Percentiles rank a stretch among this genome's conserved stretches.
These are phyloP conservation scores for Zhengitettix transpicula DNA, from an alignment of 2,888 invertebrate species.

Conservation along the genomic window DNA sequence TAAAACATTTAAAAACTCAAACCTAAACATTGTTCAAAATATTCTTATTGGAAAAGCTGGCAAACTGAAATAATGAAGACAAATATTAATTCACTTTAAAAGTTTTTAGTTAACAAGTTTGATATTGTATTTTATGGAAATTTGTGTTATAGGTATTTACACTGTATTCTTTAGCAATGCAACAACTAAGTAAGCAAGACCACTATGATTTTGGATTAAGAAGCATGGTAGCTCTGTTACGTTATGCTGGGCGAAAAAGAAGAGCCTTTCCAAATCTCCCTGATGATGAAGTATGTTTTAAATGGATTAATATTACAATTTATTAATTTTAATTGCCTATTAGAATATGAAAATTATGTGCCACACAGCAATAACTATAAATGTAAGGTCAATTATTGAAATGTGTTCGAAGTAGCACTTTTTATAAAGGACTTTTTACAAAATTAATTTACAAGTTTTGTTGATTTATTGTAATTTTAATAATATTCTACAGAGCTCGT, in stretches of 20 bases:
- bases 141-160: constrained; percentile 45
- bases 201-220: constrained; percentile 85
- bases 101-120: not conserved
- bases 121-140: not conserved
- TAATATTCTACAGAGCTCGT: no score
- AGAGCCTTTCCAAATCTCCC: constrained; percentile 47
- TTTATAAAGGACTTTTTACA: no score
- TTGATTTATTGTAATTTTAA: no score
- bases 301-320: constrained; percentile 14
- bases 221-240: constrained; percentile 67
- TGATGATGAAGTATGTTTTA: constrained; percentile 50
- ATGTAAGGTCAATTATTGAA: not conserved
- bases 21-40: no score
- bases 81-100: no score
- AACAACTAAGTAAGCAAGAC: constrained; percentile 75
- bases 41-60: no score
- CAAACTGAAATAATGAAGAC: no score
- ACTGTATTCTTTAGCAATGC: constrained; percentile 64
- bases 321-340: no score
- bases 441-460: no score
- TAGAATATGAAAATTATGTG: not conserved
- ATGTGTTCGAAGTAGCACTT: no score
- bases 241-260: constrained; percentile 72
- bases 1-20: no score
- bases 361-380: not conserved